Conservation (phyloP, 2,113 vertebrate species). For the Chionis minor region DNA sequence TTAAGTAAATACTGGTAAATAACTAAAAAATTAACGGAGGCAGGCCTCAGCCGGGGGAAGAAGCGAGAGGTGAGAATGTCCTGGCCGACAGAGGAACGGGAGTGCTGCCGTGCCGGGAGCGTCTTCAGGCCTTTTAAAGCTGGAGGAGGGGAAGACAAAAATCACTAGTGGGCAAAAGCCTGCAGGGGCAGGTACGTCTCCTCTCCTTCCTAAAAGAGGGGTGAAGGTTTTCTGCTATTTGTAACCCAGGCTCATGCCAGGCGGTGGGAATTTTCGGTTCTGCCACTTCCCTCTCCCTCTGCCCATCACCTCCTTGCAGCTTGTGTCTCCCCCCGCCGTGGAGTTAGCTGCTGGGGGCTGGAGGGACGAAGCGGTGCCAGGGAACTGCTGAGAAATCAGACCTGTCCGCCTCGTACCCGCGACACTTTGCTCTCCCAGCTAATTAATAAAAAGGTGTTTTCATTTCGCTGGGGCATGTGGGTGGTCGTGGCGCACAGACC, state of each 20-base stretch:
- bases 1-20: not conserved
- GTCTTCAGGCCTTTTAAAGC: not conserved
- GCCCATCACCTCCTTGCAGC: not conserved
- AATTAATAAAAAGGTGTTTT: not conserved
- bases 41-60: not conserved
- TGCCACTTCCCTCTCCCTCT: not conserved
- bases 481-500: not conserved
- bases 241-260: not conserved
- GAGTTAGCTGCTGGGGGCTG: not conserved
- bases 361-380: not conserved
- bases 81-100: not conserved
- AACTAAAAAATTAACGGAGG: not conserved
- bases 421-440: not conserved
- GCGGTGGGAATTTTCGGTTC: not conserved
- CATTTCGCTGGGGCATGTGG: not conserved
- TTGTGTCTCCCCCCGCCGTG: fast-evolving
- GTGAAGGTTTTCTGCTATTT: not conserved
- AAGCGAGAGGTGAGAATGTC: not conserved
- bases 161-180: not conserved
- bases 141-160: not conserved
- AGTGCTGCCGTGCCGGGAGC: not conserved
- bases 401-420: not conserved
- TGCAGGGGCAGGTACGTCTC: not conserved
- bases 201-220: not conserved
- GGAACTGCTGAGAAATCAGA: not conserved